Evolutionary conservation across 1,140 invertebrate species (phyloP).

Genomic region (Pinna nobilis): DNA sequence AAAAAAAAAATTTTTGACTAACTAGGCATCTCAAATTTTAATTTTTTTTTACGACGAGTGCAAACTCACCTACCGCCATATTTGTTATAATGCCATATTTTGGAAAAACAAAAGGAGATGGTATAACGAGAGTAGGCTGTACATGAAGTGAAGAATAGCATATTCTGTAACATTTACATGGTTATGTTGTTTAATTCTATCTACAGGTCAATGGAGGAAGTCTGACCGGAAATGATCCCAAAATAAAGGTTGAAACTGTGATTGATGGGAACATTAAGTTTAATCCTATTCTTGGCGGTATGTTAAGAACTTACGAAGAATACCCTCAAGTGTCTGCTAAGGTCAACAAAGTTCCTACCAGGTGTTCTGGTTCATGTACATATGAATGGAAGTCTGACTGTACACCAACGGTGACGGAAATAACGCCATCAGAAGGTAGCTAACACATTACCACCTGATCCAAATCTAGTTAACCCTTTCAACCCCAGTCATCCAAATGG

Average conservation of each 20-base stretch:
- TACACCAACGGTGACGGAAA: slow-evolving; percentile 58
- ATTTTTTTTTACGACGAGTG: too few species aligned
- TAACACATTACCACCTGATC: not conserved
- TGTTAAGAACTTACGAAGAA: slow-evolving; percentile 55
- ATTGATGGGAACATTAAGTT: slow-evolving; percentile 45
- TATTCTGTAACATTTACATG: too few species aligned
- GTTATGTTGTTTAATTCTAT: too few species aligned
- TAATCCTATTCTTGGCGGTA: slow-evolving; percentile 64
- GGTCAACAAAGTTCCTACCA: slow-evolving; percentile 55
- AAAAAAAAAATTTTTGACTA: too few species aligned
- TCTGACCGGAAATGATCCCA: slow-evolving; percentile 41
- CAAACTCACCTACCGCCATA: too few species aligned
- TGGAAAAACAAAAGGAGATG: too few species aligned
- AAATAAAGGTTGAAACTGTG: slow-evolving; percentile 23
- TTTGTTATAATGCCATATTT: too few species aligned
- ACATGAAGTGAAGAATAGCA: too few species aligned
- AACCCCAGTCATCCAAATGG: too few species aligned
- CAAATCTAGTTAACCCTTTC: too few species aligned
- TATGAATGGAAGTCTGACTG: slow-evolving; percentile 57
- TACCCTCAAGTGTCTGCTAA: slow-evolving; percentile 59
- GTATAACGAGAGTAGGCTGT: too few species aligned
- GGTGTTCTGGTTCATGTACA: slow-evolving; percentile 53
- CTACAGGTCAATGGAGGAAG: slow-evolving; percentile 33
- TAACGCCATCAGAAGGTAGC: slow-evolving; percentile 58
- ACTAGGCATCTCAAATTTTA: too few species aligned